These are phyloP conservation scores for Oryctes rhinoceros DNA, from an alignment of 1,140 invertebrate genomes.

Conservation along the genomic window DNA sequence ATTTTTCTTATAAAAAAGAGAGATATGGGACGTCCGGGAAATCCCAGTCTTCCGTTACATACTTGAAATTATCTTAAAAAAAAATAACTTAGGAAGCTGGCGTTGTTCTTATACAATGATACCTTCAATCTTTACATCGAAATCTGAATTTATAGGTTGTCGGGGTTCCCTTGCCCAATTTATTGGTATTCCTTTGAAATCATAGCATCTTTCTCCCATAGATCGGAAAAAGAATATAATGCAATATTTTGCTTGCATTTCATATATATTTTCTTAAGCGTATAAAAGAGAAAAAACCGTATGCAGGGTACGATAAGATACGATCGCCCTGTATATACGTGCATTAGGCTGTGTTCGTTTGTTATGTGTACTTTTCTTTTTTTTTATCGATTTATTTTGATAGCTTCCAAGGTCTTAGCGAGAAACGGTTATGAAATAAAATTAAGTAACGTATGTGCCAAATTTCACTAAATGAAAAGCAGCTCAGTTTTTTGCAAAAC, in stretches of 20 bases:
- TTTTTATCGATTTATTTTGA: background rate
- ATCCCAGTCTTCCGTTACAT: too few relatives aligned
- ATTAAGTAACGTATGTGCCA: slow-evolving; percentile 53
- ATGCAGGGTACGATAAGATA: background rate
- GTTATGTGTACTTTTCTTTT: background rate
- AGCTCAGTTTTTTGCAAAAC: background rate
- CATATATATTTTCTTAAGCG: background rate
- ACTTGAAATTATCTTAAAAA: too few relatives aligned
- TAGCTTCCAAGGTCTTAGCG: background rate
- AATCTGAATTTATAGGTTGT: too few relatives aligned
- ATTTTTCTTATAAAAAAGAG: too few relatives aligned
- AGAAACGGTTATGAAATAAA: slow-evolving; percentile 21
- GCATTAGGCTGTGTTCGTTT: slow-evolving; percentile 32
- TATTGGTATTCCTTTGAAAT: too few relatives aligned
- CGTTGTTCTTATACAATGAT: too few relatives aligned
- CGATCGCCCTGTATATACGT: background rate
- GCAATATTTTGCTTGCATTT: slow-evolving; percentile 39
- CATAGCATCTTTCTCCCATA: too few relatives aligned
- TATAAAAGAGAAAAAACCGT: background rate
- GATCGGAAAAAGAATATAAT: slow-evolving; percentile 26
- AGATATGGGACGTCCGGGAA: too few relatives aligned
- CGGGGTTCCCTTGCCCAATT: too few relatives aligned
- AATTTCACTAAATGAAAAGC: slow-evolving; percentile 45
- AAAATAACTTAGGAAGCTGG: too few relatives aligned
- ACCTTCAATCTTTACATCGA: too few relatives aligned